Evolutionary conservation across 2,113 vertebrate genomes (phyloP).

Genomic region (Dissostichus mawsoni): DNA sequence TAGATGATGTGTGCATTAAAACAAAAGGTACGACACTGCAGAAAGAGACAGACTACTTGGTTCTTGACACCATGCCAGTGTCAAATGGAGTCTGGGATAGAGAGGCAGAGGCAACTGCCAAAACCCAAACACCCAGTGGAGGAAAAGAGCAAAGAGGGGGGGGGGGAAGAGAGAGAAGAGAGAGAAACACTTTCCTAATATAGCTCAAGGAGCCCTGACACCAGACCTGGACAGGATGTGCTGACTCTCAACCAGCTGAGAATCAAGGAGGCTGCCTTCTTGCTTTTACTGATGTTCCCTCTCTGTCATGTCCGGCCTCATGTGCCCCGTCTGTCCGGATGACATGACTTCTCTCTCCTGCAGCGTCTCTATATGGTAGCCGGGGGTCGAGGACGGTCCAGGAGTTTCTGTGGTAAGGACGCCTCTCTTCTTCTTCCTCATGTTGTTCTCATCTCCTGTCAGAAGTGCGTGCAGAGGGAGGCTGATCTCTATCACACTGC

Average conservation of each 20-base stretch:
- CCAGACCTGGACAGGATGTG: slow-evolving; percentile 40
- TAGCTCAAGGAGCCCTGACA: slow-evolving; percentile 56
- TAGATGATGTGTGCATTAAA: background rate
- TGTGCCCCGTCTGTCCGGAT: slow-evolving; percentile 12
- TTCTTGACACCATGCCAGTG: slow-evolving; percentile 67
- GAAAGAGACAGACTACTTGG: slow-evolving; percentile 21
- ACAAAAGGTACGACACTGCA: background rate
- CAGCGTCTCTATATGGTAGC: slow-evolving; percentile 79
- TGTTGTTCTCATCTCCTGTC: background rate
- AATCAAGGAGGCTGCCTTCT: background rate
- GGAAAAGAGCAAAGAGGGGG: background rate
- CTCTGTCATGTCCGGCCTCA: slow-evolving; percentile 6
- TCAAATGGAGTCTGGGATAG: slow-evolving; percentile 41
- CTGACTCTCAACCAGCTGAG: slow-evolving; percentile 17
- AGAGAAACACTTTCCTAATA: slow-evolving; percentile 69
- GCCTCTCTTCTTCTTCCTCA: background rate
- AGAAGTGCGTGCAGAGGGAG: background rate
- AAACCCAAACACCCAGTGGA: slow-evolving; percentile 42
- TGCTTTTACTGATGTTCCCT: background rate
- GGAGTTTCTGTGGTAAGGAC: slow-evolving; percentile 84
- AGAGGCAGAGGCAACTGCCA: slow-evolving; percentile 42
- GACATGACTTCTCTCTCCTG: slow-evolving; percentile 48
- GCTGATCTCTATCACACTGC: background rate
- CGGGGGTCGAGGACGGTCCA: slow-evolving; percentile 78
- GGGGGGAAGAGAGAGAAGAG: background rate